Evolutionary conservation across 2,113 vertebrate species (phyloP), one percentile per base, ranked within the genome.

Genomic region (Lamprologus lemairii): DNA sequence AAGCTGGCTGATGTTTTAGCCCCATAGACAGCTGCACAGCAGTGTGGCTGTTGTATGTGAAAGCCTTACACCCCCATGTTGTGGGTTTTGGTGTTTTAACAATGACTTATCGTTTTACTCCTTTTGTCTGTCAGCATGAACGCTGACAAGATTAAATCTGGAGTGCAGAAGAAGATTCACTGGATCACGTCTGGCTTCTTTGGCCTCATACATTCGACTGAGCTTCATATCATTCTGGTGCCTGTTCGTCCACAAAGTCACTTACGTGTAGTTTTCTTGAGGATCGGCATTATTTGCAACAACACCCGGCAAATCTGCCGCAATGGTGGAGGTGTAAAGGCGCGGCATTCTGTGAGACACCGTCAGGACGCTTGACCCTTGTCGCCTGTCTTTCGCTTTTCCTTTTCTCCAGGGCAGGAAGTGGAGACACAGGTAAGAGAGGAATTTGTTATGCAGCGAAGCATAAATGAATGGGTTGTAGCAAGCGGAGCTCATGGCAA

Each of bases 401-500:
- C 55, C 60, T 73, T 35, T 89, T 23, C 81, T 51, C 23, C 68
- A 9, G 10, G 79, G 68, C 87, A 93, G 21, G 60, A 92, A 53
- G 90, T 85, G 80, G 81, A 35, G 83, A 83, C 89, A 87, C 51
- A 96, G 58, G 82, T 84, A 95, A 79, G 94, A 90, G 53, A 96
- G 84, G 60, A 96, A 84, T 88, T 96, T 97, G 78, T 90, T 65
- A 84, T 97, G 96, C 28, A 97, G 81, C 0, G 96, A 97, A 87
- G 96, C 96, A 9, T 96, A 97, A 87, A 97, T 97, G 49, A 97
- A 97, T 28, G 96, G 96, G 91, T 97, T 96, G 94, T 96, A 97
- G 91, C 96, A 97, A 37, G 96, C 53, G 1, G 96, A 97, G 87
- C 95, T 96, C 96, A 97, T 96, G 80, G 96, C 96, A 1, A 96